Base-by-base conservation (phyloP, 2,888 invertebrate species). In the Philereme vetulata region DNA sequence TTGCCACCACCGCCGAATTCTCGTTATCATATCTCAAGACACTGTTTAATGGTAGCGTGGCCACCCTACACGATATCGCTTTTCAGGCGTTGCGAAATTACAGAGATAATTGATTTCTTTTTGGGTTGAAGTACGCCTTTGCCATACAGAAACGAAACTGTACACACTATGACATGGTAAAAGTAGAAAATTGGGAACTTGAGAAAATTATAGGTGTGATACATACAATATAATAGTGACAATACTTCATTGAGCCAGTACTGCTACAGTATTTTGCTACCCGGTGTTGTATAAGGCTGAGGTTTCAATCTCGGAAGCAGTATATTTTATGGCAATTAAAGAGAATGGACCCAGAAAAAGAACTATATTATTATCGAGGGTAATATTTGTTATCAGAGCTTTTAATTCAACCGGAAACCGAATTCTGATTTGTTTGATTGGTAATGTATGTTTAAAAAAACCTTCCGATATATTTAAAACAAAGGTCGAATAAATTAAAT, bases 41-140 rank as follows among this genome's bases (percentile, higher is more conserved):
- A 78, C 78, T 71, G 70, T 60, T 76, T 78, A 76, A 78, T 82
- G 82, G 80, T 65, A 62, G 64, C 56, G 21, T 56, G 66, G 64
- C 75, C 72, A 79, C 82, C 81, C 78, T 80, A 82, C 78, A 75
- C 56, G 71, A 76, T 72, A 77, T 74, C 70, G 74, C 67, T 76
- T 80, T 82, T 79, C 67, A 79, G 77, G 80, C 81, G 80, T 84
- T 81, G 80, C 83, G 65, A 78, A 84, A 80, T 84, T 81, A 82
- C 54, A 83, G 74, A 78, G 73, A 77, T 76, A 77, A 80, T 81
- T 77, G 74, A 80, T 77, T 81, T 78, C 70, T 78, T 84, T 80
- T 80, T 77, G 56, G 62, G 51, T 66, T 69, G 51, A 69, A 64
- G 75, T 78, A 76, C 77, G 75, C 9, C 46, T 50, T 51, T 40